Base-by-base conservation (phyloP, 2,797 vertebrate genomes). In the Sebastes vulpes region DNA sequence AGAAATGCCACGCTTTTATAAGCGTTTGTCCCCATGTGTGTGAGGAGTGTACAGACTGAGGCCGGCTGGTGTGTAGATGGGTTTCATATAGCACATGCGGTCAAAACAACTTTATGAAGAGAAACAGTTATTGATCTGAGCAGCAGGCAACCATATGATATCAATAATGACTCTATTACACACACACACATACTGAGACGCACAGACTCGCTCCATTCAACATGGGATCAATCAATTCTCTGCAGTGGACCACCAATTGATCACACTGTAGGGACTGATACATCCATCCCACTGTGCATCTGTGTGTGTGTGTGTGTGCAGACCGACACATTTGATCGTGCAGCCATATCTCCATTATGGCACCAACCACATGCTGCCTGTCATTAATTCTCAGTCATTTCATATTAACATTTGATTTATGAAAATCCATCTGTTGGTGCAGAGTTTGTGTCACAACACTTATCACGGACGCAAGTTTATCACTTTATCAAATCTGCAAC, bases 21-120 rank as follows among this genome's bases (percentile, higher is more conserved):
- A 29, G 74, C 1, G 31, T 9, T 66, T 65, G 77, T 81, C 53
- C 32, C 9, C 9, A 3, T 32, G 60, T 56, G 63, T 71, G 65
- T 71, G 65, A 25, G 35, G 14, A 65, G 63, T 38, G 59, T 63
- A 54, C 78, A 58, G 81, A 61, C 11, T 9, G 57, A 46, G 48
- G 59, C 16, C 5, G 9, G 63, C 3, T 42, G 75, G 54, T 73
- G 66, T 77, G 52, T 76, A 31, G 86, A 87, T 72, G 82, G 75
- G 77, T 85, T 90, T 89, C 89, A 86, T 84, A 86, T 76, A 46
- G 79, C 79, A 52, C 75, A 79, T 75, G 73, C 29, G 65, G 90
- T 92, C 91, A 91, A 91, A 91, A 91, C 89, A 91, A 82, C 75
- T 79, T 88, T 50, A 92, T 87, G 85, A 91, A 92, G 83, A 93